Evolutionary conservation across 2,113 vertebrate genomes (phyloP), one percentile per base, ranked within the genome.

Genomic region (Antechinus flavipes): DNA sequence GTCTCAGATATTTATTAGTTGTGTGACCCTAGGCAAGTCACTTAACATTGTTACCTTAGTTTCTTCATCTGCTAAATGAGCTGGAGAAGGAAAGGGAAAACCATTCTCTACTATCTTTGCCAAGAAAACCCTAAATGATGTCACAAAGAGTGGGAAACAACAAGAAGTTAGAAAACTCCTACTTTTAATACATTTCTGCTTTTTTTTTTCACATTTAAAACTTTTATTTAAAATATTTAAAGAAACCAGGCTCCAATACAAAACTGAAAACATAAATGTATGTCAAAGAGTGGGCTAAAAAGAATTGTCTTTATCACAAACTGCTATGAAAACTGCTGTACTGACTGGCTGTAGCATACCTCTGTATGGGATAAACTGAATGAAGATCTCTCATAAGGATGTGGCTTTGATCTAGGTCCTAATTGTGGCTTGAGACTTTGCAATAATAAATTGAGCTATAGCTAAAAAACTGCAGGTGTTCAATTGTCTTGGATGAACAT

Each of bases 191-290:
- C 8, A 23, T 8, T 52, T 93, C 1, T 53, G 49, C 55, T 89
- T 93, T 49, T 49, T 49, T 49, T 95, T 92, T 49, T 46, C n/a
- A 54, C 23, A 97, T 94, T 95, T 94, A 95, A 97, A 84, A 97
- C 92, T 90, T 27, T 52, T 93, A 97, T 35, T 58, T 25, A 97
- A 97, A 98, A 93, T 26, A 46, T 35, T 76, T 91, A 49, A 5
- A 91, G 14, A 84, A 89, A 26, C 91, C 56, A 84, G 49, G 91
- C 55, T 93, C 46, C 93, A 50, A 93, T 89, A 90, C 89, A 97
- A 98, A 97, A 96, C 68, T 90, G 30, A 96, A 94, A 76, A 54
- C 50, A 54, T 90, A 89, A 91, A 53, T 91, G 25, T 89, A 53
- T 35, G 90, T 94, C 55, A 91, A 95, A 89, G 19, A 50, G 54